Evolutionary conservation across 2,113 vertebrate genomes (phyloP), one percentile per base, ranked within the genome.

Genomic region (Heterotilapia buettikoferi): DNA sequence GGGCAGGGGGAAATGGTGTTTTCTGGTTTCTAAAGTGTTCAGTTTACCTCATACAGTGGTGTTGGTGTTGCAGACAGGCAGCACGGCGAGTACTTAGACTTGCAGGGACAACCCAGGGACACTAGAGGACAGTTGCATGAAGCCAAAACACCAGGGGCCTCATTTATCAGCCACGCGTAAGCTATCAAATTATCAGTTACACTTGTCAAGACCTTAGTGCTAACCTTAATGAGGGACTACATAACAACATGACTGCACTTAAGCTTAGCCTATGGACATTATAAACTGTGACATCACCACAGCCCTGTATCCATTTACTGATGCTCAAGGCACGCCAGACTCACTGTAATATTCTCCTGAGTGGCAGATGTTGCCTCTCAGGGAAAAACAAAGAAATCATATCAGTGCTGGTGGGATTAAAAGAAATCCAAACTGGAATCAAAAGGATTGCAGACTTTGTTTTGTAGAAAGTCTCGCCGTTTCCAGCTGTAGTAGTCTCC

Each of bases 61-160:
- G 43, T 78, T 11, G 40, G 53, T 45, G 66, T 71, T 54, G 78
- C 56, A 36, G 57, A 86, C 21, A 13, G 80, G 54, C 82, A 19
- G 86, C 83, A 7, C 38, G 10, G 83, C 9, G 24, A 40, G 57
- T 33, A 26, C 43, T 79, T 73, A n/a, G 50, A 86, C 18, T 66
- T 50, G 84, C 84, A 86, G 88, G 92, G 81, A 88, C 38, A 68
- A 50, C 84, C 86, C 47, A 50, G 85, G 80, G 81, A 85, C 40
- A 21, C 73, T 16, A 76, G 85, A 85, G 84, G 82, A 86, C 38
- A 59, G 81, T 19, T 33, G 71, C 76, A 31, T 79, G 86, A 94
- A 88, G 86, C 87, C 92, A 93, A 90, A 94, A 91, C 84, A 85
- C 71, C 56, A 40, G 86, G 87, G 86, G 87, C 81, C 88, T 92